Evolutionary conservation across 2,113 vertebrate genomes (phyloP), one percentile per base, ranked within the genome.

Genomic region (Eubucco bourcierii): DNA sequence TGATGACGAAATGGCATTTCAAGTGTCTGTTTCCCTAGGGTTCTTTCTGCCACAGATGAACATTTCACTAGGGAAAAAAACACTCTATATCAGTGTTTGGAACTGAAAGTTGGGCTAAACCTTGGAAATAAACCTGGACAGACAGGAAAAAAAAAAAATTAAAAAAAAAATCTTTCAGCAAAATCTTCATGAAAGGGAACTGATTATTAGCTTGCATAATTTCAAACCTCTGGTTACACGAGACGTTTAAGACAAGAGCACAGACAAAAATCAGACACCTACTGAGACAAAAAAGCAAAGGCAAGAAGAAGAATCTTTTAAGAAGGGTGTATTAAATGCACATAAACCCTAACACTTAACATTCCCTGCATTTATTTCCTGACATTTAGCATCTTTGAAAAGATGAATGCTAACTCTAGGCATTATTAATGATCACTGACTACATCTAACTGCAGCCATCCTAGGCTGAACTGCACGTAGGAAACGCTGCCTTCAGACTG

Each of bases 401-500:
- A 84, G 21, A 44, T 6, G 4, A 71, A 65, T n/a, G 60, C 12
- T 20, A 67, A 73, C 72, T 92, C 80, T 20, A 75, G 18, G 50
- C 24, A 15, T 74, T 80, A 78, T 52, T 86, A 93, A 86, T 39
- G 61, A 86, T 33, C 63, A 58, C 50, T 71, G 55, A 31, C 24
- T 65, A 23, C 31, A 59, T 34, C 53, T 65, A 91, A 66, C 64
- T 84, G 37, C 77, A 88, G 6, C 65, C 20, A 4, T 59, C 84
- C 55, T 33, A 76, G 72, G 52, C 37, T 75, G 59, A 96, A 86
- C 72, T 67, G 71, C 59, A 44, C 7, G 28, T 61, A 87, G 90
- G 85, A 94, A 95, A 80, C 75, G 86, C 2, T 55, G 71, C 77
- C 66, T 93, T 95, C 76, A 56, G 84, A 68, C 60, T 68, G 82